Conservation (phyloP, 2,113 vertebrate species). For the Panthera tigris region DNA sequence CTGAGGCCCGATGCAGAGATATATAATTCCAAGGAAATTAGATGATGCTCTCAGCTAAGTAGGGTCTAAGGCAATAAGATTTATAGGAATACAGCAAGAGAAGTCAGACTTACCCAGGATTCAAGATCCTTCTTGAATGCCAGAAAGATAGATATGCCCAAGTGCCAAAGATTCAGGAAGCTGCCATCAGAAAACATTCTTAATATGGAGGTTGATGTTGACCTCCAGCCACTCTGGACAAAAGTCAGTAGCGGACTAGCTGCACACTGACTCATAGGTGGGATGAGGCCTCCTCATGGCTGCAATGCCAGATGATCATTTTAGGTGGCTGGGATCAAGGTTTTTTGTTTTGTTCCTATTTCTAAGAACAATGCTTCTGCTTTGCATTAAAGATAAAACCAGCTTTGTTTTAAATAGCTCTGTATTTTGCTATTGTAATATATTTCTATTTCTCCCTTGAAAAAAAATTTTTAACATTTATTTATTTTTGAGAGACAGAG, state of each 20-base stretch:
- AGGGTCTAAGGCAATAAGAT: neutral
- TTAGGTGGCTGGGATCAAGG: neutral
- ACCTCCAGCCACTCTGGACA: neutral
- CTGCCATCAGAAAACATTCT: neutral
- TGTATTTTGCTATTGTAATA: neutral
- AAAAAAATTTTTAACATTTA: too few relatives aligned
- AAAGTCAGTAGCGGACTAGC: neutral
- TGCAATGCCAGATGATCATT: neutral
- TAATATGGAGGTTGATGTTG: neutral
- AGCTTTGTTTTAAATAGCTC: slow-evolving; percentile 25
- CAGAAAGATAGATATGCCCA: neutral
- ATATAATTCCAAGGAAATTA: neutral
- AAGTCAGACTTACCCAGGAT: neutral
- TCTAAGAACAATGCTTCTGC: slow-evolving; percentile 21
- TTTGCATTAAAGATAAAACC: slow-evolving; percentile 14
- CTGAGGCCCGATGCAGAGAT: neutral
- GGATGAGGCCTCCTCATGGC: neutral
- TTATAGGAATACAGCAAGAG: neutral
- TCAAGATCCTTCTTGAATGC: neutral
- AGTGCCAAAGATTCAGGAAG: neutral
- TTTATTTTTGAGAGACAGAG: too few relatives aligned
- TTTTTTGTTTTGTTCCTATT: slow-evolving; percentile 24
- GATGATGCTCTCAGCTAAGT: neutral
- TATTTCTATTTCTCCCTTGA: neutral
- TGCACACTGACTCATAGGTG: too few relatives aligned